phyloP scores from a whole-genome alignment of 37 sponge, comb jelly and placozoan species.

The Axinella damicornis region DNA sequence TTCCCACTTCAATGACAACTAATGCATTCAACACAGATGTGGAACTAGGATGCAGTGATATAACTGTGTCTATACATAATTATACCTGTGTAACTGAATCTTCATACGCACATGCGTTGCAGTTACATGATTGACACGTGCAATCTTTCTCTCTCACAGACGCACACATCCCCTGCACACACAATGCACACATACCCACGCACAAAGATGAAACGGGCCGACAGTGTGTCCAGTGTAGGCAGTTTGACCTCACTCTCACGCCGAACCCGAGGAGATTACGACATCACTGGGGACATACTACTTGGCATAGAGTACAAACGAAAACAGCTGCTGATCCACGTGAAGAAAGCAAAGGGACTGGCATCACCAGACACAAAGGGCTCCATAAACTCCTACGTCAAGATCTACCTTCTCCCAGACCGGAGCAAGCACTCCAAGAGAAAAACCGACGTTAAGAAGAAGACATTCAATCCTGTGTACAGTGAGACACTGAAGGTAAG shows the following conservation, averaged over 20 bases:
- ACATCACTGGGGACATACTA: conserved; percentile 69
- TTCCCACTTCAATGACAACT: too few relatives aligned
- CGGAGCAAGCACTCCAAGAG: conserved; percentile 68
- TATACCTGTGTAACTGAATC: too few relatives aligned
- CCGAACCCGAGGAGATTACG: conserved; percentile 47
- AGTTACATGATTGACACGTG: too few relatives aligned
- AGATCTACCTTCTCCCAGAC: conserved; percentile 83
- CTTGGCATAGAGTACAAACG: conserved; percentile 43
- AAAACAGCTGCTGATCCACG: conserved; percentile 48
- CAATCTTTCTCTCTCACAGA: too few relatives aligned
- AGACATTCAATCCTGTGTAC: conserved; percentile 64
- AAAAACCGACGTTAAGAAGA: conserved; percentile 53
- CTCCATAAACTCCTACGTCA: conserved; percentile 70
- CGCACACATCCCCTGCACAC: too few relatives aligned
- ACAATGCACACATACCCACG: too few relatives aligned
- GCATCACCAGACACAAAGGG: conserved; percentile 56
- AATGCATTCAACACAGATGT: too few relatives aligned
- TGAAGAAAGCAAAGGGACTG: conserved; percentile 57
- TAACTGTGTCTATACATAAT: too few relatives aligned
- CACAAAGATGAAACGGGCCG: too few relatives aligned
- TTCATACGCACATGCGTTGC: too few relatives aligned
- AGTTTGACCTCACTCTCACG: conserved; percentile 47
- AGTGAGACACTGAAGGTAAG: conserved; percentile 66
- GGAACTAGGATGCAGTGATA: too few relatives aligned
- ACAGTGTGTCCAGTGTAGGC: conserved; percentile 16